phyloP scores from a whole-genome alignment of 2,888 invertebrate species.

The Lordiphosa andalusiaca region DNA sequence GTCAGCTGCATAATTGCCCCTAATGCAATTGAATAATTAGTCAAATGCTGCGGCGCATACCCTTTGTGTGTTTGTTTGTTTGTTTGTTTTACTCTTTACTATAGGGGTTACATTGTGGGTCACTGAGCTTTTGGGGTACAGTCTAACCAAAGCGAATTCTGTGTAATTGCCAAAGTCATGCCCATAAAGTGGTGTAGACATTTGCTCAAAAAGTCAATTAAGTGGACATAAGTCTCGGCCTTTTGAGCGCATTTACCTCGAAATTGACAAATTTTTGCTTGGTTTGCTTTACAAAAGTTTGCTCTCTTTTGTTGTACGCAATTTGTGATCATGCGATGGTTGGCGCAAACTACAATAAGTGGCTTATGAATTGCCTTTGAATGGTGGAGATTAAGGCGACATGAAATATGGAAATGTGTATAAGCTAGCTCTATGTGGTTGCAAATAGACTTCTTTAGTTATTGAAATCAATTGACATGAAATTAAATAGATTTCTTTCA shows the following conservation, averaged over 20 bases:
- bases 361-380: slow-evolving; percentile 27
- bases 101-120: slow-evolving; percentile 6
- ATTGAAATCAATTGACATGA: too few relatives aligned
- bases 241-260: slow-evolving; percentile 16
- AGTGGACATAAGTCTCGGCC: slow-evolving; percentile 6
- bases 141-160: slow-evolving; percentile 6
- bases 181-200: not conserved
- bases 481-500: too few relatives aligned
- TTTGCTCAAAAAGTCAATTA: too few relatives aligned
- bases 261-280: slow-evolving; percentile 54
- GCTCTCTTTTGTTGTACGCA: slow-evolving; percentile 47
- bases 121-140: slow-evolving; percentile 6
- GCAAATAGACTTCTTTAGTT: too few relatives aligned
- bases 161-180: slow-evolving; percentile 5
- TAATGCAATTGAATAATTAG: slow-evolving; percentile 69
- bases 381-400: not conserved
- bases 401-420: too few relatives aligned
- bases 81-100: not conserved
- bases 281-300: slow-evolving; percentile 48
- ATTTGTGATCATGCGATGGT: slow-evolving; percentile 32
- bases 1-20: slow-evolving; percentile 59
- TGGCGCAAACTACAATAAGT: slow-evolving; percentile 13
- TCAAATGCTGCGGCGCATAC: slow-evolving; percentile 39
- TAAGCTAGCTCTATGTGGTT: too few relatives aligned
- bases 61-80: not conserved